phyloP scores from a whole-genome alignment of 2,113 vertebrate species.

The Labrus mixtus region DNA sequence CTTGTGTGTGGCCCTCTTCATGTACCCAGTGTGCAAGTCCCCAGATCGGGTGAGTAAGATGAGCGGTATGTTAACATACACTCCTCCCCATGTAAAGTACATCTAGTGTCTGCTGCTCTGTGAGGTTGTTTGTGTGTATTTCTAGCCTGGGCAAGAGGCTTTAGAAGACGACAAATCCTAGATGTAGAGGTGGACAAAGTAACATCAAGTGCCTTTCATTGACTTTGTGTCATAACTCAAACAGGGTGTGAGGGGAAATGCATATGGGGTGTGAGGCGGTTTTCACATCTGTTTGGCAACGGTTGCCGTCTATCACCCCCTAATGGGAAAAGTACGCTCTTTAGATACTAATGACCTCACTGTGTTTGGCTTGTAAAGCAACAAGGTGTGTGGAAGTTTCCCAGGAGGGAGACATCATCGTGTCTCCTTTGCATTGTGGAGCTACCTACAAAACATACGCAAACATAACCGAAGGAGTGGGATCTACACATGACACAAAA shows the following conservation, averaged over 20 bases:
- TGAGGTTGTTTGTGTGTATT: slow-evolving; percentile 21
- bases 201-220: slow-evolving; percentile 70
- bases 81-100: slow-evolving; percentile 67
- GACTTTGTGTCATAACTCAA: slow-evolving; percentile 65
- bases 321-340: slow-evolving; percentile 68
- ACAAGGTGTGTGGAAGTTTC: slow-evolving; percentile 63
- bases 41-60: slow-evolving; percentile 68
- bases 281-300: slow-evolving; percentile 77
- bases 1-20: slow-evolving; percentile 73
- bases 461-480: slow-evolving; percentile 13
- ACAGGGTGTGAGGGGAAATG: slow-evolving; percentile 63
- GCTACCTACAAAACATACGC: slow-evolving; percentile 53
- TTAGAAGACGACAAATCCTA: slow-evolving; percentile 57
- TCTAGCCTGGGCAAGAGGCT: slow-evolving; percentile 22
- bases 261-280: slow-evolving; percentile 62
- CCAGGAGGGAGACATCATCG: slow-evolving; percentile 43
- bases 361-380: slow-evolving; percentile 54
- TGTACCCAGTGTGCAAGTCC: slow-evolving; percentile 60
- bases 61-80: slow-evolving; percentile 82
- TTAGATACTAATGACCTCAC: slow-evolving; percentile 67
- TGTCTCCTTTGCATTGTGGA: slow-evolving; percentile 30
- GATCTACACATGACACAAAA: slow-evolving; percentile 6
- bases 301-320: slow-evolving; percentile 60
- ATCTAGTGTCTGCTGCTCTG: slow-evolving; percentile 33
- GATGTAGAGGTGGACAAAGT: slow-evolving; percentile 68